Percentiles rank a stretch among this genome's conserved stretches.
Conservation (phyloP, 2,797 vertebrate genomes). For the Emydoidea blandingii region DNA sequence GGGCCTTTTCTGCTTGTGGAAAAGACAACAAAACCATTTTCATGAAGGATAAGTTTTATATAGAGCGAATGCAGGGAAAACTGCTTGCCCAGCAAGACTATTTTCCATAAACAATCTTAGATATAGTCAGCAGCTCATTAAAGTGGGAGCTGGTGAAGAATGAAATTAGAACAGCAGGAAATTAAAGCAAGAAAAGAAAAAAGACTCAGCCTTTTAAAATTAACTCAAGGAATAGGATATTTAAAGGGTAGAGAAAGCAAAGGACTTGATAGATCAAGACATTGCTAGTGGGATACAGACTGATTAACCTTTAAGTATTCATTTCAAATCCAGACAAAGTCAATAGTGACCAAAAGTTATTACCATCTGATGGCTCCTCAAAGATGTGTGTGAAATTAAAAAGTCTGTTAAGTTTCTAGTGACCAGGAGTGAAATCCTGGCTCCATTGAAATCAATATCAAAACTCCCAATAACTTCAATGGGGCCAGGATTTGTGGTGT, state of each 20-base stretch:
- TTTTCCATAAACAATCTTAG: neutral
- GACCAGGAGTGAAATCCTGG: neutral
- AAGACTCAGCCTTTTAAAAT: conserved; percentile 34
- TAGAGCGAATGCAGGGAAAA: neutral
- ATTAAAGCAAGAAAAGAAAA: conserved; percentile 45
- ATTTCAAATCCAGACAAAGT: conserved; percentile 65
- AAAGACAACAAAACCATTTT: neutral
- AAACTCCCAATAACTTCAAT: neutral
- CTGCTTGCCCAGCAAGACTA: fast-evolving
- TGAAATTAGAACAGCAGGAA: conserved; percentile 16
- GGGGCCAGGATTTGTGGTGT: neutral
- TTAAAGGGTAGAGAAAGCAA: conserved; percentile 60
- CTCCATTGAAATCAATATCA: conserved; percentile 35
- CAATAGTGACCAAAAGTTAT: conserved; percentile 64
- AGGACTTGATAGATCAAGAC: conserved; percentile 57
- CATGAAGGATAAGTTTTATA: conserved; percentile 7
- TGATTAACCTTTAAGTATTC: conserved; percentile 62
- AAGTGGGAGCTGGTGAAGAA: neutral
- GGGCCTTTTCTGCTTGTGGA: neutral
- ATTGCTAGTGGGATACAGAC: conserved; percentile 31
- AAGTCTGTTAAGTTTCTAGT: neutral
- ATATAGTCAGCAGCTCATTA: neutral
- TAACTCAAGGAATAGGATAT: conserved; percentile 58
- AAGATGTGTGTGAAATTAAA: conserved; percentile 59
- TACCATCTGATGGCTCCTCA: conserved; percentile 51